Base-by-base conservation (phyloP, 2,113 vertebrate species). In the Nematolebias whitei region DNA sequence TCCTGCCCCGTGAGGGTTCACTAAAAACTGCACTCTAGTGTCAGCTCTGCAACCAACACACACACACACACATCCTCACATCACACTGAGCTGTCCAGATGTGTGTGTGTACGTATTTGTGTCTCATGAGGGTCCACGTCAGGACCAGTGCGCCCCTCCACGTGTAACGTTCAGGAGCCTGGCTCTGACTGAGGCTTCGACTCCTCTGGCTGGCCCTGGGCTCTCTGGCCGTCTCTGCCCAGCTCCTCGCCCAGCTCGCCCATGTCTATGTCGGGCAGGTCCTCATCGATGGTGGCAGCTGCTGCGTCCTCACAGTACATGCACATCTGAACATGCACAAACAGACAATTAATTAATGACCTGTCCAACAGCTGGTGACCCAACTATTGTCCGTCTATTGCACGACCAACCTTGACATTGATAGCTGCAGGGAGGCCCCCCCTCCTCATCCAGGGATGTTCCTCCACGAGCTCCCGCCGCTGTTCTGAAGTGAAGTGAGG, bases 401-500 rank as follows among this genome's bases (percentile, higher is more conserved):
- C n/a, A n/a, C n/a, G n/a, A n/a, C 76, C 44, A 63, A 97, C 95
- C 15, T 92, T 94, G 52, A 94, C 89, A 26, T 94, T 90, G 40
- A 98, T 74, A 1, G 94, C 93, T 12, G 91, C 74, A 19, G 96
- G 97, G 47, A 98, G 81, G 61, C 93, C 88, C 6, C 94, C 94
- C 32, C 88, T 91, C 78, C 93, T 93, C 77, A 98, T 91, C 97
- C 97, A 98, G 0, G 95, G 93, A 85, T 98, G 96, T 24, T 95
- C 94, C 60, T 96, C 95, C 39, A 89, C 65, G 4, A 98, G 92
- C 75, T 98, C 96, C 80, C 84, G 89, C 50, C 92, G 91, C 89
- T 99, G 96, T 14, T 92, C 90, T 2, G 95, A 93, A 0, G 94
- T 91, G 82, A 99, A 96, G 63, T 90, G 89, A 23, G 97, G 97